Conservation (phyloP, 64 coral and sea anemone genomes). For the Dendrophyllia cribrosa region DNA sequence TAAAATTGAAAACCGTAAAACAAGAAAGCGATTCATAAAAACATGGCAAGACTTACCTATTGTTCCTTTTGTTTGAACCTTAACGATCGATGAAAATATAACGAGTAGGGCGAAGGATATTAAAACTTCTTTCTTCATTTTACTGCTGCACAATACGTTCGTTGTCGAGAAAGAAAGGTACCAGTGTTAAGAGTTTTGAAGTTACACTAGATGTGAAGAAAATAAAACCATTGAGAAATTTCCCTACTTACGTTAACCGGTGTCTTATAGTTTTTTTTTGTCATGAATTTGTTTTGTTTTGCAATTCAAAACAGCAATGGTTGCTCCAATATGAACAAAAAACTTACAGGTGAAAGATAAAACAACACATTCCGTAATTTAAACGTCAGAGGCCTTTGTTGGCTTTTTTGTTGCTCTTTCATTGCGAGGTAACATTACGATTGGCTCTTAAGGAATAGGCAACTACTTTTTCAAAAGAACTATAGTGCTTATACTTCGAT, state of each 20-base stretch:
- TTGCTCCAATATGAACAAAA: background rate
- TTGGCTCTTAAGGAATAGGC: no score
- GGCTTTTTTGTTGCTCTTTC: background rate
- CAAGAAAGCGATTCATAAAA: background rate
- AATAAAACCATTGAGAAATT: no score
- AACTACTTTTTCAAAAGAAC: no score
- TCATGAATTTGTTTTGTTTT: background rate
- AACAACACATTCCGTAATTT: slow-evolving; percentile 7
- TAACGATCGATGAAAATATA: background rate
- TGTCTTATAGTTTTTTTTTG: background rate
- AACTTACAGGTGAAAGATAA: background rate
- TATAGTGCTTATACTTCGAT: no score
- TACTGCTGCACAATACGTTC: background rate
- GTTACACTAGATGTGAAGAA: background rate
- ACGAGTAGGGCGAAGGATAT: background rate
- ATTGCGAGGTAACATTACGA: no score
- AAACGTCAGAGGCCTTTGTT: background rate
- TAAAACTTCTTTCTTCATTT: background rate
- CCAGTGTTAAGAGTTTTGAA: background rate
- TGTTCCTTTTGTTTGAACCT: slow-evolving; percentile 12
- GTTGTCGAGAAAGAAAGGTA: background rate
- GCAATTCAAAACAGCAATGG: slow-evolving; percentile 2
- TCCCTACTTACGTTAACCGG: background rate
- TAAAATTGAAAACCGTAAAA: background rate
- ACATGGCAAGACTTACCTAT: background rate